These are phyloP conservation scores for Peribatodes rhomboidaria DNA, from an alignment of 2,888 invertebrate genomes.

Conservation along the genomic window DNA sequence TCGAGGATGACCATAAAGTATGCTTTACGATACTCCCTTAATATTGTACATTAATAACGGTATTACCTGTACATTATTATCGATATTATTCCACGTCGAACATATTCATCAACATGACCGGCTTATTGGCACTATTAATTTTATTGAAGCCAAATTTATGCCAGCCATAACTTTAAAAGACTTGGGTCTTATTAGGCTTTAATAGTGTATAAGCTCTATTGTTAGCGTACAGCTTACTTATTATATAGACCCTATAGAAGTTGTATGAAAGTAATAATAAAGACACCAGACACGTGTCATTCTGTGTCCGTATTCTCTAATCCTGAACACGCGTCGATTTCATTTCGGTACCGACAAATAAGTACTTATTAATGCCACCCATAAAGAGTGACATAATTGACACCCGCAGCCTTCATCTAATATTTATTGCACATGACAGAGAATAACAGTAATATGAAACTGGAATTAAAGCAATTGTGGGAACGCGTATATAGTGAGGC, in stretches of 20 bases:
- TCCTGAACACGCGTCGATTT: slow-evolving; percentile 79
- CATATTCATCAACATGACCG: slow-evolving; percentile 61
- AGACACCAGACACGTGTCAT: slow-evolving; percentile 62
- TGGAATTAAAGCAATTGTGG: slow-evolving; percentile 67
- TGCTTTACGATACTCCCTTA: slow-evolving; percentile 38
- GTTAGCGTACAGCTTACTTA: slow-evolving; percentile 44
- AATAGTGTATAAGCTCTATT: slow-evolving; percentile 58
- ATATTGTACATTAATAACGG: slow-evolving; percentile 39
- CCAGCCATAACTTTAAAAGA: slow-evolving; percentile 69
- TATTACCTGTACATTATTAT: slow-evolving; percentile 46
- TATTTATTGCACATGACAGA: slow-evolving; percentile 78
- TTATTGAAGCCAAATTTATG: slow-evolving; percentile 70
- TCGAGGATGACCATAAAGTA: slow-evolving; percentile 43
- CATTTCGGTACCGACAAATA: slow-evolving; percentile 79
- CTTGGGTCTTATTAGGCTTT: slow-evolving; percentile 69
- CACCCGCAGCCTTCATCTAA: slow-evolving; percentile 75
- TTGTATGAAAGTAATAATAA: slow-evolving; percentile 54
- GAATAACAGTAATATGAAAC: slow-evolving; percentile 75
- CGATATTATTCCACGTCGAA: slow-evolving; percentile 53
- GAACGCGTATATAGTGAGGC: slow-evolving; percentile 60
- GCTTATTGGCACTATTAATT: slow-evolving; percentile 68
- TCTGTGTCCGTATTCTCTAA: slow-evolving; percentile 61
- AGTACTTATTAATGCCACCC: slow-evolving; percentile 76
- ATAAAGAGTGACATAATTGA: slow-evolving; percentile 72
- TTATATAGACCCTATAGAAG: slow-evolving; percentile 9